Evolutionary conservation across 2,113 vertebrate genomes (phyloP).

Genomic region (Corythornis vintsioides): DNA sequence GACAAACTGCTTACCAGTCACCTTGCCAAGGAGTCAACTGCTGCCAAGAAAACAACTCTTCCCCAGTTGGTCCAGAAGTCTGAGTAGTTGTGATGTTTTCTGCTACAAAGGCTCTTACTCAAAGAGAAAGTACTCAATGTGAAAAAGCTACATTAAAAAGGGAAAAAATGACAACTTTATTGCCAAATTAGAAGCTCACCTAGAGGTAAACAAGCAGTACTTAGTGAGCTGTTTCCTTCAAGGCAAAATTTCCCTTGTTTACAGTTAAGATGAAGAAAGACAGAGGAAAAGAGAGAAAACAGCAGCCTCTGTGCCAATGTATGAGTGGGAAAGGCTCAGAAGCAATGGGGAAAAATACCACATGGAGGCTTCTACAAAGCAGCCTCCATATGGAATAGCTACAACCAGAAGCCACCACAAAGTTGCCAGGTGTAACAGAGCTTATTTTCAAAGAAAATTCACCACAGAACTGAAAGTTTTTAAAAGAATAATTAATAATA

Average conservation of each 20-base stretch:
- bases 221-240: constrained; percentile 21
- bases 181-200: constrained; percentile 12
- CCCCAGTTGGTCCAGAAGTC: constrained; percentile 8
- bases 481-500: not conserved
- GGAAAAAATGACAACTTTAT: not conserved
- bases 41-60: not conserved
- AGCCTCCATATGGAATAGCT: constrained; percentile 10
- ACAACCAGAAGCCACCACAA: constrained; percentile 26
- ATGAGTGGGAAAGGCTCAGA: constrained; percentile 32
- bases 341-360: not conserved
- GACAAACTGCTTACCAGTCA: not conserved
- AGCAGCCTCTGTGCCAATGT: not conserved
- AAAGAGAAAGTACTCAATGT: not conserved
- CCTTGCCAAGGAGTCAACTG: not conserved
- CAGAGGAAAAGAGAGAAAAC: not conserved
- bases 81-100: not conserved
- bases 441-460: constrained; percentile 45
- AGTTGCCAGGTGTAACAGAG: constrained; percentile 37
- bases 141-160: not conserved
- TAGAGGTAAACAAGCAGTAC: not conserved
- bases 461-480: constrained; percentile 24
- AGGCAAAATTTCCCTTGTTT: constrained; percentile 28
- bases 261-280: not conserved
- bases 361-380: not conserved
- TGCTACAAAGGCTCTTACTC: not conserved